phyloP scores from a whole-genome alignment of 1,140 invertebrate genomes.

The Stegodyphus dumicola region DNA sequence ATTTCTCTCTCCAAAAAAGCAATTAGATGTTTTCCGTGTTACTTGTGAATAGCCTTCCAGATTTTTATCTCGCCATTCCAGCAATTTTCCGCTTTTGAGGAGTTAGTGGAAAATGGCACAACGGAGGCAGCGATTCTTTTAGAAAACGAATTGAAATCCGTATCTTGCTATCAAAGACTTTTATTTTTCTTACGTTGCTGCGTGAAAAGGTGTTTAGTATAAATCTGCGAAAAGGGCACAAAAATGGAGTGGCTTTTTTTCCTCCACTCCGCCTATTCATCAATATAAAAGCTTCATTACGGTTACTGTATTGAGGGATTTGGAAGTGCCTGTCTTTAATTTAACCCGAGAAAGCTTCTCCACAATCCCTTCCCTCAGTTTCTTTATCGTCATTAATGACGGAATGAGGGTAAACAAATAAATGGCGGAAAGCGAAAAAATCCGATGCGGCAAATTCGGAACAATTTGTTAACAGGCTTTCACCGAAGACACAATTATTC shows the following conservation, averaged over 20 bases:
- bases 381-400: conserved; percentile 47
- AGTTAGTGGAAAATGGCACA: no score
- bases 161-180: background rate
- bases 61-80: conserved; percentile 19
- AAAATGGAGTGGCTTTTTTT: conserved; percentile 19
- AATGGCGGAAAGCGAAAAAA: conserved; percentile 9
- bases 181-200: conserved; percentile 12
- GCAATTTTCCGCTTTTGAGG: conserved; percentile 23
- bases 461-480: conserved; percentile 47
- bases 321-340: conserved; percentile 26
- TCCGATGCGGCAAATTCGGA: conserved; percentile 27
- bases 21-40: conserved; percentile 36
- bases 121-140: background rate
- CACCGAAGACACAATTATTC: conserved; percentile 30
- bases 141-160: conserved; percentile 23
- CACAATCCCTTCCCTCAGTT: conserved; percentile 11
- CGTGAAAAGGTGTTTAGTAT: conserved; percentile 17
- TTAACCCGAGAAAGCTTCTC: conserved; percentile 51
- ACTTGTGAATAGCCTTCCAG: conserved; percentile 29
- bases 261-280: conserved; percentile 29
- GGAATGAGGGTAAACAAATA: conserved; percentile 53
- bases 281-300: conserved; percentile 50
- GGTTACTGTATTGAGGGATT: conserved; percentile 25
- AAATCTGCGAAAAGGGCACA: conserved; percentile 10
- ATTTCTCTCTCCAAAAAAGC: conserved; percentile 26